phyloP scores from a whole-genome alignment of 2,797 vertebrate species.

The Macropus fuliginosus region DNA sequence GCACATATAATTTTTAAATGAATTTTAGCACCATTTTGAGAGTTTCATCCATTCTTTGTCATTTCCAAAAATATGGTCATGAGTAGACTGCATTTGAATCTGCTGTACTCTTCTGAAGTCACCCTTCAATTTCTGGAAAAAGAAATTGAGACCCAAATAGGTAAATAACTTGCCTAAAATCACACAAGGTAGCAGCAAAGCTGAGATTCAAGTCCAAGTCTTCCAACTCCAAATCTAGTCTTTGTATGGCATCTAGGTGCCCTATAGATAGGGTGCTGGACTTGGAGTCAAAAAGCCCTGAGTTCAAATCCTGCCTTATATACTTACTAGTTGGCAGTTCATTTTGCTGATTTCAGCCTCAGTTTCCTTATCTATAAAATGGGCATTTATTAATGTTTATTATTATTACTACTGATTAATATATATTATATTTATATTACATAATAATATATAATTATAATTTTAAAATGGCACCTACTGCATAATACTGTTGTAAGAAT shows the following conservation, averaged over 20 bases:
- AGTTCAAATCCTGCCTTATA: background rate
- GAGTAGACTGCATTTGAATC: background rate
- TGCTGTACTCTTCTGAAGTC: background rate
- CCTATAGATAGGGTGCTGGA: background rate
- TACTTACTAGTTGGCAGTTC: background rate
- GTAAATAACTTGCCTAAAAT: background rate
- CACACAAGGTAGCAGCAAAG: background rate
- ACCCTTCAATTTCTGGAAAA: background rate
- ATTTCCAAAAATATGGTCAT: background rate
- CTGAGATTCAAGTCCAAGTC: background rate
- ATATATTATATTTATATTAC: no score
- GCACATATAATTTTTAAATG: background rate
- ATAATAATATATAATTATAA: background rate
- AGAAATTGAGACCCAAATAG: background rate
- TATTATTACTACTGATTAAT: no score
- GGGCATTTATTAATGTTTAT: background rate
- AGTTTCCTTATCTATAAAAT: background rate
- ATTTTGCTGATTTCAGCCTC: background rate
- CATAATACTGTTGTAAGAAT: background rate
- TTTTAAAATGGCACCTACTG: no score
- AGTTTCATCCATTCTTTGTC: background rate
- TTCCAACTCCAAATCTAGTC: background rate
- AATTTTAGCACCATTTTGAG: background rate
- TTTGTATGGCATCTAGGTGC: background rate
- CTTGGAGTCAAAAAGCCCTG: background rate